phyloP scores from a whole-genome alignment of 2,113 vertebrate species.

The Seriola aureovittata region DNA sequence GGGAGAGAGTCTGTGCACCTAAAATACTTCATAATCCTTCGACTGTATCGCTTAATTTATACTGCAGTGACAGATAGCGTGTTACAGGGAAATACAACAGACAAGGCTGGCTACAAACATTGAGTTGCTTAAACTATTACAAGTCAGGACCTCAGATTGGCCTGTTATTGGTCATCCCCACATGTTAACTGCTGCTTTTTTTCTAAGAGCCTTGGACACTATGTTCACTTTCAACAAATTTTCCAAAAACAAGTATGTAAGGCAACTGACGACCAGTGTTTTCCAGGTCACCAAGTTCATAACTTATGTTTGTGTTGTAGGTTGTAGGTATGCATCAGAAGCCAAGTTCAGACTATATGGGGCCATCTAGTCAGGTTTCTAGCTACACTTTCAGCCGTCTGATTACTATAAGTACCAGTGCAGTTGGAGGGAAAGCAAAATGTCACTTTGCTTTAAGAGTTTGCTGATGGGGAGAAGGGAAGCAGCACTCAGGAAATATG shows the following conservation, averaged over 20 bases:
- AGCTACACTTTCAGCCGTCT: background rate
- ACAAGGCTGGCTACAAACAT: background rate
- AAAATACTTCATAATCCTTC: conserved; percentile 67
- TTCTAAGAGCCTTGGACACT: background rate
- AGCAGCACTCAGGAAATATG: background rate
- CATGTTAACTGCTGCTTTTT: conserved; percentile 3
- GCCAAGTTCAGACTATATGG: background rate
- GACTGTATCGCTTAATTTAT: conserved; percentile 56
- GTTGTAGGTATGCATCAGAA: background rate
- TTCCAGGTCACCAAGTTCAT: background rate
- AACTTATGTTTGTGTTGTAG: too few species aligned
- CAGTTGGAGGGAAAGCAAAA: background rate
- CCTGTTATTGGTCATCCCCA: background rate
- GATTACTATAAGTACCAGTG: background rate
- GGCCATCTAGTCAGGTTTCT: background rate
- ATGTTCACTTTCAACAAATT: background rate
- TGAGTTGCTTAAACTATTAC: conserved; percentile 7
- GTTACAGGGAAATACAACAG: conserved; percentile 35
- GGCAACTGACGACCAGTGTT: background rate
- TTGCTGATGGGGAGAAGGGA: background rate
- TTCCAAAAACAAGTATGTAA: background rate
- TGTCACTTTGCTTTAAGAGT: background rate
- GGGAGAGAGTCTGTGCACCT: conserved; percentile 20
- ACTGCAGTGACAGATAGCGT: conserved; percentile 45
- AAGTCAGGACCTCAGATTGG: conserved; percentile 12